phyloP scores from a whole-genome alignment of 2,113 vertebrate genomes.

The Ploceus nigricollis region DNA sequence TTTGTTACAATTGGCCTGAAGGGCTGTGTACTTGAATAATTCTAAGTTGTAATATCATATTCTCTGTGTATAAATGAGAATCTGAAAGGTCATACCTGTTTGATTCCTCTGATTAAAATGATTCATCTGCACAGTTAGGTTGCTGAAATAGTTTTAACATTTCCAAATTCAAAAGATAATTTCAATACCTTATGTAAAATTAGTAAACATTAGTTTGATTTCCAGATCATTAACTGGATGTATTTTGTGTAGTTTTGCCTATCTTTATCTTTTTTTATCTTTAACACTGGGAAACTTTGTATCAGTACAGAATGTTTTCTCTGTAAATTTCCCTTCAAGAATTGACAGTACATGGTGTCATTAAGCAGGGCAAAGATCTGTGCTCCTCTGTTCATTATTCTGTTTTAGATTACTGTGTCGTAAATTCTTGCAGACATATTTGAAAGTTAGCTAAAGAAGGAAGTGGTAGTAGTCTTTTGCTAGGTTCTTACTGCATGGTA shows the following conservation, averaged over 20 bases:
- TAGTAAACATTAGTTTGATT: neutral
- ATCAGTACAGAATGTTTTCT: neutral
- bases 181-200: neutral
- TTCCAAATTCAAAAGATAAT: conserved; percentile 1
- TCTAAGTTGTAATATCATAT: neutral
- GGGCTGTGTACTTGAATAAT: neutral
- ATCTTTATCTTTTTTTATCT: too few relatives aligned
- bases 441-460: neutral
- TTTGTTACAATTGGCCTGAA: neutral
- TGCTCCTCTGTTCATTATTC: neutral
- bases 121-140: neutral
- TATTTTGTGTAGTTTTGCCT: neutral
- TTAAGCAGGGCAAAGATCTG: neutral
- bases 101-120: conserved; percentile 12
- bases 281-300: neutral
- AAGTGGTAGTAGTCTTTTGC: neutral
- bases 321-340: neutral
- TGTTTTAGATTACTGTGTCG: neutral
- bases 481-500: neutral
- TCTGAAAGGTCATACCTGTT: neutral
- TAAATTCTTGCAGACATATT: neutral
- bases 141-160: neutral
- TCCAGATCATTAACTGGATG: neutral
- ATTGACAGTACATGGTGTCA: neutral
- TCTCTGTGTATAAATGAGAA: conserved; percentile 3